phyloP scores from a whole-genome alignment of 2,888 invertebrate species.

The Eupithecia vulgata region DNA sequence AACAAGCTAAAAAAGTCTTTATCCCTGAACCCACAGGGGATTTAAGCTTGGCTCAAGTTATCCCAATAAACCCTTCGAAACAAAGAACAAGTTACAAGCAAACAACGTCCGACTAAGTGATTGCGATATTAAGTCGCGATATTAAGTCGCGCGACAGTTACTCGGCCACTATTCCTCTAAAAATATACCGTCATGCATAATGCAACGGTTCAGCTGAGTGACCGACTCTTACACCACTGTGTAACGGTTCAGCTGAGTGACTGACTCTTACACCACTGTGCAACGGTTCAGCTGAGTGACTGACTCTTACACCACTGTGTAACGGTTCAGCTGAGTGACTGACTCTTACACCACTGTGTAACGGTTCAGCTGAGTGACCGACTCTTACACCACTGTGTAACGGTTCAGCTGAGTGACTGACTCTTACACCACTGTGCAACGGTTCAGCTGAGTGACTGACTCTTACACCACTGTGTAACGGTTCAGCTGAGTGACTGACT shows the following conservation, averaged over 20 bases:
- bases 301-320: slow-evolving; percentile 44
- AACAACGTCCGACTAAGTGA: slow-evolving; percentile 47
- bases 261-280: slow-evolving; percentile 42
- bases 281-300: slow-evolving; percentile 40
- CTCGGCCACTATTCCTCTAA: slow-evolving; percentile 46
- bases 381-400: slow-evolving; percentile 47
- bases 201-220: slow-evolving; percentile 45
- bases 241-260: slow-evolving; percentile 42
- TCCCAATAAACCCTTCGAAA: slow-evolving; percentile 16
- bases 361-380: slow-evolving; percentile 29
- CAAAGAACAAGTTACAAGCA: slow-evolving; percentile 29
- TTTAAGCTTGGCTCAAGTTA: slow-evolving; percentile 5
- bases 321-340: slow-evolving; percentile 36
- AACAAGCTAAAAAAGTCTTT: not conserved
- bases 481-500: slow-evolving; percentile 29
- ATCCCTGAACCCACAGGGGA: slow-evolving; percentile 1
- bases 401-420: slow-evolving; percentile 29
- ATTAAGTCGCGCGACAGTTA: slow-evolving; percentile 43
- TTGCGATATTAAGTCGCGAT: slow-evolving; percentile 50
- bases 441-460: slow-evolving; percentile 29
- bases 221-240: slow-evolving; percentile 36
- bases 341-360: slow-evolving; percentile 47
- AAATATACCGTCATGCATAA: slow-evolving; percentile 61
- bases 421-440: slow-evolving; percentile 47
- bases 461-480: slow-evolving; percentile 47